Evolutionary conservation across 1,140 invertebrate genomes (phyloP).

Genomic region (Asobara japonica): DNA sequence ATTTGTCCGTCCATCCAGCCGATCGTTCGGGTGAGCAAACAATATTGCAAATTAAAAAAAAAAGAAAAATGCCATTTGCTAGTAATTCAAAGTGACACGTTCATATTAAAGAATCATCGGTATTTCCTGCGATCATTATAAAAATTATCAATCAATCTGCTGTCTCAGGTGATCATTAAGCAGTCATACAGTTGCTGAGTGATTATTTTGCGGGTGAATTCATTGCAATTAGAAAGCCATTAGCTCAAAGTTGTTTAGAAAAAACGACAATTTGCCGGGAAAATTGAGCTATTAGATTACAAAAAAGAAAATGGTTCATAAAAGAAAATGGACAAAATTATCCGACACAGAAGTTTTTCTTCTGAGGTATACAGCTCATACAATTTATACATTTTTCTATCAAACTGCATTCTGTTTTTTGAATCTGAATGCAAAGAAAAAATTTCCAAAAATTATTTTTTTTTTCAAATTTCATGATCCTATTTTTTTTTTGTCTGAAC

Average conservation of each 20-base stretch:
- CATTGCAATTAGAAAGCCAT: not conserved
- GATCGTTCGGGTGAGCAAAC: slow-evolving; percentile 71
- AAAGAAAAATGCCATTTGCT: not conserved
- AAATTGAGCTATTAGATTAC: not conserved
- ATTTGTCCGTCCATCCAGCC: slow-evolving; percentile 80
- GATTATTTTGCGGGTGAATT: not conserved
- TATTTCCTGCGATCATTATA: slow-evolving; percentile 23
- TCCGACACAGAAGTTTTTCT: no score
- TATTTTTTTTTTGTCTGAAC: no score
- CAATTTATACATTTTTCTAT: no score
- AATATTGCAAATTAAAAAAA: not conserved
- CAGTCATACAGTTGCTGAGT: not conserved
- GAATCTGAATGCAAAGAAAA: no score
- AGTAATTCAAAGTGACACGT: not conserved
- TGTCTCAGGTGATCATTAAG: not conserved
- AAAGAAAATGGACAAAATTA: not conserved
- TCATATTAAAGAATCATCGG: slow-evolving; percentile 21
- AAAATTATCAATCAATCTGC: slow-evolving; percentile 15
- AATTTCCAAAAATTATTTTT: no score
- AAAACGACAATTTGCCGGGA: not conserved
- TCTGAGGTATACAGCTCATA: no score
- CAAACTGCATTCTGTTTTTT: no score
- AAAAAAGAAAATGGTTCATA: not conserved
- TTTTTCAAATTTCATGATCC: no score
- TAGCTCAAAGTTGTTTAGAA: not conserved